Conservation (phyloP, 2,888 invertebrate species). For the Megastigmus dorsalis region DNA sequence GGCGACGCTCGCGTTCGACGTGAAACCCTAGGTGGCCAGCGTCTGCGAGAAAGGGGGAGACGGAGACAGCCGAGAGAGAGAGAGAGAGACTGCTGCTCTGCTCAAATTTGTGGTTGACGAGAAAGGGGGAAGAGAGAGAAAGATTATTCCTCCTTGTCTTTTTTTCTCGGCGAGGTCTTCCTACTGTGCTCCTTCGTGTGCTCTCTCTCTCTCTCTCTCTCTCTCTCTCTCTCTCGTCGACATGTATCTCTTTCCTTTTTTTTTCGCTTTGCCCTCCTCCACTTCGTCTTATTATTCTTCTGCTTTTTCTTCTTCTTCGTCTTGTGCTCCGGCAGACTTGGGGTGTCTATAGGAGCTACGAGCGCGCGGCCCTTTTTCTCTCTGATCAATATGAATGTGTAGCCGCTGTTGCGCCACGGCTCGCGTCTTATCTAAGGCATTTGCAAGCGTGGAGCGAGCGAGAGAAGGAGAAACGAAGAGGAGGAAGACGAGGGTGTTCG, state of each 20-base stretch:
- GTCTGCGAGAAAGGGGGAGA: slow-evolving; percentile 41
- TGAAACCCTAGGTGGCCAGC: slow-evolving; percentile 49
- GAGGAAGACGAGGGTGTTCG: no score
- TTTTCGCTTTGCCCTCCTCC: not conserved
- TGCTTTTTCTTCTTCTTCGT: not conserved
- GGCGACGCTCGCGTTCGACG: no score
- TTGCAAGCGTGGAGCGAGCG: slow-evolving; percentile 12
- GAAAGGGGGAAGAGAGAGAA: not conserved
- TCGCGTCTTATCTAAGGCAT: slow-evolving; percentile 16
- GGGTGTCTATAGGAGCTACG: no score
- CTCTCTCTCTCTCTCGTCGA: no score
- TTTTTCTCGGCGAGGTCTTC: slow-evolving; percentile 10
- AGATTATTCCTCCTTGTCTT: slow-evolving; percentile 28
- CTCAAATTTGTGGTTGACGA: slow-evolving; percentile 49
- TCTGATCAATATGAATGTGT: slow-evolving; percentile 45
- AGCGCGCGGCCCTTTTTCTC: not conserved
- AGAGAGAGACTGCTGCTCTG: no score
- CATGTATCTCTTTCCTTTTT: no score
- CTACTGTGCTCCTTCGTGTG: not conserved
- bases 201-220: not conserved
- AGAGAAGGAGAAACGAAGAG: no score
- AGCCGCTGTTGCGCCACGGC: no score
- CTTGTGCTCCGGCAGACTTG: no score
- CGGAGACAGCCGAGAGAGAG: slow-evolving; percentile 7
- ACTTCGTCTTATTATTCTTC: not conserved